phyloP scores from a whole-genome alignment of 2,888 invertebrate species.

The Callosobruchus maculatus region DNA sequence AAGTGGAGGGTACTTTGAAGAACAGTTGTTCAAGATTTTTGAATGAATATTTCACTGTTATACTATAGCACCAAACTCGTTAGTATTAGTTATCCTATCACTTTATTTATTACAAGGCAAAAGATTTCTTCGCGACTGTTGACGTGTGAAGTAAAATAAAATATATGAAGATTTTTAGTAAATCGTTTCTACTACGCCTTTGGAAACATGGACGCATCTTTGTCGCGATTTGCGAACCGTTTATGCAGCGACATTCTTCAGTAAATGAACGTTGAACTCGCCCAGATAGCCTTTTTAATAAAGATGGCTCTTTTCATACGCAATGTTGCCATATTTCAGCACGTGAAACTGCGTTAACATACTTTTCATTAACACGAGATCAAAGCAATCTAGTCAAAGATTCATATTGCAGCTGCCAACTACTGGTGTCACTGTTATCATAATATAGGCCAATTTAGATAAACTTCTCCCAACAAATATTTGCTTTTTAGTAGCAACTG shows the following conservation, averaged over 20 bases:
- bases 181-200: neutral
- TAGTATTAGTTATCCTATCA: too few relatives aligned
- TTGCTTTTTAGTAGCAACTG: neutral
- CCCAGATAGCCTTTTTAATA: neutral
- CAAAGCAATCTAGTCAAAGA: neutral
- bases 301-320: neutral
- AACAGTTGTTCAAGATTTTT: too few relatives aligned
- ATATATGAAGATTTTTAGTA: neutral
- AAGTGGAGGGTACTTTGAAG: too few relatives aligned
- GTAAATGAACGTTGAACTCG: neutral
- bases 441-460: neutral
- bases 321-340: neutral
- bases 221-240: neutral
- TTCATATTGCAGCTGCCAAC: neutral
- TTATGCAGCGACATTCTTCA: neutral
- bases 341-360: too few relatives aligned
- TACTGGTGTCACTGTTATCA: neutral
- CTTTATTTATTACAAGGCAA: too few relatives aligned
- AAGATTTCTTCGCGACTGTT: too few relatives aligned
- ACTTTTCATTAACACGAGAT: too few relatives aligned
- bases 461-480: neutral
- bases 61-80: too few relatives aligned
- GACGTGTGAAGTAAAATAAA: too few relatives aligned
- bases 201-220: neutral
- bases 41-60: too few relatives aligned